Conservation (phyloP, 2,888 invertebrate genomes). For the Pollenia amentaria region DNA sequence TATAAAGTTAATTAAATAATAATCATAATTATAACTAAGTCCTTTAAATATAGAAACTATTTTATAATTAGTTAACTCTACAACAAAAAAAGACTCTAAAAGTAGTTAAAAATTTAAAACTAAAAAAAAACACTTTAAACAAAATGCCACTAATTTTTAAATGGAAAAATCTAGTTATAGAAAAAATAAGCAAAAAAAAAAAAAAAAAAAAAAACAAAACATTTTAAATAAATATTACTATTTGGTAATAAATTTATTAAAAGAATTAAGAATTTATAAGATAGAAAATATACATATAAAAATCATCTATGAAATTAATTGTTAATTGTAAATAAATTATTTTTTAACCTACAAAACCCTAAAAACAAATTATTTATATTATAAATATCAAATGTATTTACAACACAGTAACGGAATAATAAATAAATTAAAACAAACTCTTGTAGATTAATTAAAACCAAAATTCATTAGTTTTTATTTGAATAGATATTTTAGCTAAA, state of each 20-base stretch:
- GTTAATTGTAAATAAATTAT: slow-evolving; percentile 68
- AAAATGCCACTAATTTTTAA: slow-evolving; percentile 66
- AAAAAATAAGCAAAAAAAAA: not conserved
- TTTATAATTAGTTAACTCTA: slow-evolving; percentile 50
- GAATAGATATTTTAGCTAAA: slow-evolving; percentile 50
- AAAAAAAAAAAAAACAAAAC: not conserved
- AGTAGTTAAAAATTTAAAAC: slow-evolving; percentile 42
- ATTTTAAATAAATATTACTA: slow-evolving; percentile 19
- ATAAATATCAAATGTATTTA: slow-evolving; percentile 4
- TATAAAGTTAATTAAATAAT: slow-evolving; percentile 8
- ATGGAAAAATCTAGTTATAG: slow-evolving; percentile 43
- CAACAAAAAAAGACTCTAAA: slow-evolving; percentile 65
- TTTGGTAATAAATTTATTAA: slow-evolving; percentile 44
- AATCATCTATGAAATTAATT: slow-evolving; percentile 27
- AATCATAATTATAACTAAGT: slow-evolving; percentile 20
- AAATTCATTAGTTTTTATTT: slow-evolving; percentile 48
- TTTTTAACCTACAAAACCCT: slow-evolving; percentile 18
- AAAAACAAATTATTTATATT: not conserved
- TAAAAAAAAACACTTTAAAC: slow-evolving; percentile 36
- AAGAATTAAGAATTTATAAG: slow-evolving; percentile 66
- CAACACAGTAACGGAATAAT: not conserved
- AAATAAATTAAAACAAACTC: slow-evolving; percentile 20
- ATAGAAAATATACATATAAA: slow-evolving; percentile 33
- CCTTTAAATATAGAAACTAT: slow-evolving; percentile 2
- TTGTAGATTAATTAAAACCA: slow-evolving; percentile 59